Conservation (phyloP, 2,888 invertebrate genomes). For the Thera britannica region DNA sequence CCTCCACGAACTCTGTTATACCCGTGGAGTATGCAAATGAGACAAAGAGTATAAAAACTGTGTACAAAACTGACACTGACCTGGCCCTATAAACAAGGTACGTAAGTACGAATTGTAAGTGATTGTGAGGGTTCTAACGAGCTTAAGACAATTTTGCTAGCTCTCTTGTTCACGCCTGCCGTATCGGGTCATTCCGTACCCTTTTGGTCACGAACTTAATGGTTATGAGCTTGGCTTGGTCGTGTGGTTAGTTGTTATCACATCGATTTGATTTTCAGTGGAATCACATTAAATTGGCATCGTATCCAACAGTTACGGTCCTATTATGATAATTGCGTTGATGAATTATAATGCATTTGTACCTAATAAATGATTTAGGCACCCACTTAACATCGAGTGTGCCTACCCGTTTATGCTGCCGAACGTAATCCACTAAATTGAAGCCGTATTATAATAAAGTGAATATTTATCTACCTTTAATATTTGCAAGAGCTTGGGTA, state of each 20-base stretch:
- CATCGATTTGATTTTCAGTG: constrained; percentile 6
- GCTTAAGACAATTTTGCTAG: constrained; percentile 9
- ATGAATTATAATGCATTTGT: constrained; percentile 5
- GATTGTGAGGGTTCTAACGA: constrained; percentile 11
- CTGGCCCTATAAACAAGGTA: constrained; percentile 14
- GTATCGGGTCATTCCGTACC: neutral
- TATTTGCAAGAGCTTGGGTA: neutral
- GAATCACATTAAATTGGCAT: constrained; percentile 5
- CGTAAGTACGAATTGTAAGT: constrained; percentile 23
- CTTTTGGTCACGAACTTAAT: constrained; percentile 14
- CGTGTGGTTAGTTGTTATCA: neutral
- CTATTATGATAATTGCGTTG: constrained; percentile 7
- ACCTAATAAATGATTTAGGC: neutral
- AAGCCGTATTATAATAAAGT: constrained; percentile 1
- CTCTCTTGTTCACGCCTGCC: constrained; percentile 2
- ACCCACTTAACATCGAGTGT: constrained; percentile 7
- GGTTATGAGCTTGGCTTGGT: constrained; percentile 3
- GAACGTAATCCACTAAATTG: constrained; percentile 3
- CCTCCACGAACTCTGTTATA: neutral
- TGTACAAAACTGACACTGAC: neutral
- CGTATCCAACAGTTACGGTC: neutral
- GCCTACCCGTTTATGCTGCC: neutral
- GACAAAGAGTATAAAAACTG: neutral
- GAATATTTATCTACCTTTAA: constrained; percentile 4
- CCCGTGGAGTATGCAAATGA: neutral